A percentile compares a stretch with the other conserved stretches of the same genome.
phyloP scores from a whole-genome alignment of 2,797 vertebrate species.

The Pseudochromis fuscus region DNA sequence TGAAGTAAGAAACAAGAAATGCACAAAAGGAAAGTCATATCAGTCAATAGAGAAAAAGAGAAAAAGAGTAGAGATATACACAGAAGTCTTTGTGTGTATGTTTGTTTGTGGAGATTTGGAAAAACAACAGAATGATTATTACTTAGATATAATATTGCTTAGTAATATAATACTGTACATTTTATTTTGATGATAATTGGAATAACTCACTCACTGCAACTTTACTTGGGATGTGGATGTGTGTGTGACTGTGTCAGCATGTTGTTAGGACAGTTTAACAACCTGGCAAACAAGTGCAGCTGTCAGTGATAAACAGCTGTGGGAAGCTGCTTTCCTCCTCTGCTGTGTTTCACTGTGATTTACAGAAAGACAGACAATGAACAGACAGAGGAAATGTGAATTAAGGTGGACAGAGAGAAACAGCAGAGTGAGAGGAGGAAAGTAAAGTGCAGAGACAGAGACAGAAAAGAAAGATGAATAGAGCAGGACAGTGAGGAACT shows the following conservation, averaged over 20 bases:
- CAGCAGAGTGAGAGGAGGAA: conserved; percentile 13
- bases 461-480: conserved; percentile 11
- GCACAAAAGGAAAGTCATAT: too few species aligned
- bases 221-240: background rate
- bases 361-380: conserved; percentile 9
- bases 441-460: conserved; percentile 21
- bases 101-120: too few species aligned
- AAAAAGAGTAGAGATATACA: background rate
- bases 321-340: conserved; percentile 18
- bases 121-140: too few species aligned
- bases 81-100: too few species aligned
- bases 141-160: too few species aligned
- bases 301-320: conserved; percentile 25
- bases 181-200: background rate
- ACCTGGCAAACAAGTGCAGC: conserved; percentile 21
- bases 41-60: background rate
- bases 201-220: background rate
- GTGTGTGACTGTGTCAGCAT: background rate
- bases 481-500: conserved; percentile 28
- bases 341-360: conserved; percentile 19
- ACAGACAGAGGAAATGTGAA: conserved; percentile 27
- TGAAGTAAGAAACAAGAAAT: background rate
- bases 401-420: conserved; percentile 24
- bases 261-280: conserved; percentile 22
- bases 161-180: too few species aligned